phyloP scores from a whole-genome alignment of 2,113 vertebrate species.

The Meleagris gallopavo region DNA sequence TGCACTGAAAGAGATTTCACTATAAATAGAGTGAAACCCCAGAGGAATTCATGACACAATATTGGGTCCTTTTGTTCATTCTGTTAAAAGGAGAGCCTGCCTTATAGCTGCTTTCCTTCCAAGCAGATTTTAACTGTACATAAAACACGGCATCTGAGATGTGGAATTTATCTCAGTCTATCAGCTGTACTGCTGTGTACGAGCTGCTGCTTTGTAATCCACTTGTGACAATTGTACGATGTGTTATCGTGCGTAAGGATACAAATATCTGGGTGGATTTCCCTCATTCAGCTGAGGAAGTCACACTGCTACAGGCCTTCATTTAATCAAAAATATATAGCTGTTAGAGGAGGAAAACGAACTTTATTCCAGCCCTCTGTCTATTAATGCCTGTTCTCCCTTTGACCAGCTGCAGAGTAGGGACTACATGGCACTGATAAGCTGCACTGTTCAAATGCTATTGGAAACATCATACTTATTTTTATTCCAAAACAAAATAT shows the following conservation, averaged over 20 bases:
- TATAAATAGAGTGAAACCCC: not conserved
- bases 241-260: not conserved
- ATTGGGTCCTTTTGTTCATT: slow-evolving; percentile 2
- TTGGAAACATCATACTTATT: not conserved
- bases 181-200: not conserved
- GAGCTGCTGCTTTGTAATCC: not conserved
- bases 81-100: not conserved
- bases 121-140: not conserved
- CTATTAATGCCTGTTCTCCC: not conserved
- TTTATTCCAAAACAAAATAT: slow-evolving; percentile 21
- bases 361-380: not conserved
- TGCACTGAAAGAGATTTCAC: not conserved
- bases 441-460: not conserved
- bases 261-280: not conserved
- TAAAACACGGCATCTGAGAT: not conserved
- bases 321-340: not conserved
- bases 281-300: not conserved
- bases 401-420: not conserved
- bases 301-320: not conserved
- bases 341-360: not conserved
- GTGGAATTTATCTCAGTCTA: not conserved
- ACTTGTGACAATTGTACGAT: not conserved
- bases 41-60: not conserved
- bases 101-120: not conserved
- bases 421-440: not conserved